phyloP scores from a whole-genome alignment of 2,797 vertebrate species.

The Oreonectes daqikongensis region DNA sequence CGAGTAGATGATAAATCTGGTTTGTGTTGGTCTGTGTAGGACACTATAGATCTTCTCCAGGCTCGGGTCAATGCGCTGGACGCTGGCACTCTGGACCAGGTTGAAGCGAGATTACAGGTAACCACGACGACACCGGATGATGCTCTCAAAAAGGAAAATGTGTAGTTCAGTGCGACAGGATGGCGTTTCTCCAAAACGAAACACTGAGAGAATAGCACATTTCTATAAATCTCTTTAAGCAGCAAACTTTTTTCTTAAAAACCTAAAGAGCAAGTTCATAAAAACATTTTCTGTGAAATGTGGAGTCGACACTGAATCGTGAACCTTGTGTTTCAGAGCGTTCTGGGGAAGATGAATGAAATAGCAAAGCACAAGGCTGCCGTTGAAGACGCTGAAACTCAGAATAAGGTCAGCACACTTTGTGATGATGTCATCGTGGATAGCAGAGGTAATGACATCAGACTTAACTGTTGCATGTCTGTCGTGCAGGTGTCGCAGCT shows the following conservation, averaged over 20 bases:
- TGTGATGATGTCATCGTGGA: background rate
- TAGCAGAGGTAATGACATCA: background rate
- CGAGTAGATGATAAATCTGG: too few species aligned
- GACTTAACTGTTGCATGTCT: background rate
- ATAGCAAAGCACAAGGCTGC: constrained; percentile 91
- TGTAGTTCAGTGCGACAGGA: background rate
- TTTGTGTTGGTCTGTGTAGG: constrained; percentile 67
- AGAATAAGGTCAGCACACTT: constrained; percentile 83
- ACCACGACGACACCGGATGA: constrained; percentile 13
- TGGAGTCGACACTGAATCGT: too few species aligned
- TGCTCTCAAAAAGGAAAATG: background rate
- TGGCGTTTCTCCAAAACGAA: too few species aligned
- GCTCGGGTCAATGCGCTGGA: constrained; percentile 90
- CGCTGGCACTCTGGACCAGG: constrained; percentile 88
- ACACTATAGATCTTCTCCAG: constrained; percentile 89
- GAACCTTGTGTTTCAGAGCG: constrained; percentile 75
- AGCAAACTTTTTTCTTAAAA: too few species aligned
- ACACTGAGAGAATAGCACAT: too few species aligned
- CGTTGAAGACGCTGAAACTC: constrained; percentile 89
- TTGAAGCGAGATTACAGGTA: constrained; percentile 94
- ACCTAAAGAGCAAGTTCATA: too few species aligned
- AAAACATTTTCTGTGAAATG: too few species aligned
- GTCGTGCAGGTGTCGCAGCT: constrained; percentile 84
- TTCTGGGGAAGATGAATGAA: constrained; percentile 94
- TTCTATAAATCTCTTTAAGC: too few species aligned